Evolutionary conservation across 1,140 invertebrate genomes (phyloP).

Genomic region (Drosophila navojoa): DNA sequence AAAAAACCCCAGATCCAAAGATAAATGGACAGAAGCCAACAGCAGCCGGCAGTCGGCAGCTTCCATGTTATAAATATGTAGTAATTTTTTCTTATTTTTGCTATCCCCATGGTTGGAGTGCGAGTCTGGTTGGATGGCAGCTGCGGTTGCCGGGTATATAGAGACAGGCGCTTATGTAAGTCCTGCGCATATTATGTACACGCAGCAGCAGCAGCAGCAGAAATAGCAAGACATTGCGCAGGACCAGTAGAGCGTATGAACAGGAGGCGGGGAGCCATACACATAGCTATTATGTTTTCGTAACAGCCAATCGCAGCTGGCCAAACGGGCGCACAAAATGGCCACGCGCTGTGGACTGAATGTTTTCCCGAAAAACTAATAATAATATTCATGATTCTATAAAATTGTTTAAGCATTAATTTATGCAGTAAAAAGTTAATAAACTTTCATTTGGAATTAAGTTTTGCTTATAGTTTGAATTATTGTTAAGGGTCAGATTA

Average conservation of each 20-base stretch:
- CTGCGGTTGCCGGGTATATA: constrained; percentile 31
- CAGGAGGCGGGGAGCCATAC: constrained; percentile 6
- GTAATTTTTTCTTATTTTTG: constrained; percentile 1
- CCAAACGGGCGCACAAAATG: constrained; percentile 61
- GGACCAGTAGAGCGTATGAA: constrained; percentile 23
- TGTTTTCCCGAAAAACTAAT: not conserved
- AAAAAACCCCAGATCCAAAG: constrained; percentile 50
- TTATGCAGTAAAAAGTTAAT: too few relatives aligned
- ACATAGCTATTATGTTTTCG: constrained; percentile 35
- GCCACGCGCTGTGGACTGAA: constrained; percentile 31
- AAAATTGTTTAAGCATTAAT: too few relatives aligned
- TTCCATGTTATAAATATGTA: constrained; percentile 61
- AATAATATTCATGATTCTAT: too few relatives aligned
- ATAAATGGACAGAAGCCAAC: constrained; percentile 82
- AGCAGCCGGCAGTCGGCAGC: constrained; percentile 49
- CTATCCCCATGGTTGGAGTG: constrained; percentile 14
- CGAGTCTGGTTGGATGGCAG: constrained; percentile 52
- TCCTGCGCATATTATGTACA: constrained; percentile 50
- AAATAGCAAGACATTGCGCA: constrained; percentile 52
- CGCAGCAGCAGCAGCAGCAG: not conserved
- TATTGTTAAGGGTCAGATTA: not conserved
- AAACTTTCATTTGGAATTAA: too few relatives aligned
- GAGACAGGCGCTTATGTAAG: constrained; percentile 48
- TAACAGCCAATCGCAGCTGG: constrained; percentile 65
- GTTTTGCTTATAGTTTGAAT: not conserved